phyloP scores from a whole-genome alignment of 2,113 vertebrate species.

The Camarhynchus parvulus region DNA sequence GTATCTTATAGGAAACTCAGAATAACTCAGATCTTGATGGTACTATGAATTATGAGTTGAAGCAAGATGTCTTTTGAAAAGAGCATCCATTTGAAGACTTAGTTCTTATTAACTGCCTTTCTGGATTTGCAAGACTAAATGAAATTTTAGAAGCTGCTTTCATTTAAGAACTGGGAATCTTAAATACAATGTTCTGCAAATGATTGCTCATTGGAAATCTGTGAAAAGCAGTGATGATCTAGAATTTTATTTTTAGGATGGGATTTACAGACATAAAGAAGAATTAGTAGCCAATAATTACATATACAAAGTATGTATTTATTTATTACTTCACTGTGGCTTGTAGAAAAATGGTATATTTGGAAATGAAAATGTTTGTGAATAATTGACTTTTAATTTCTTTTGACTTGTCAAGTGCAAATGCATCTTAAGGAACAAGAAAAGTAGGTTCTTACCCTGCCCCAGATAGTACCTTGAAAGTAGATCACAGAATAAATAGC shows the following conservation, averaged over 20 bases:
- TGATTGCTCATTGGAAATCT: not conserved
- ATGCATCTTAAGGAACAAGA: not conserved
- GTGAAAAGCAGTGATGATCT: not conserved
- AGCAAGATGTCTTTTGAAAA: not conserved
- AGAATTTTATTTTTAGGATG: not conserved
- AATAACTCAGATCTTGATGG: not conserved
- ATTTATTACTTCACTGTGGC: not conserved
- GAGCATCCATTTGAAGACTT: not conserved
- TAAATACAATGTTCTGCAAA: not conserved
- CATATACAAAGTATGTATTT: not conserved
- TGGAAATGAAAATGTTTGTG: not conserved
- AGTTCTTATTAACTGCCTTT: not conserved
- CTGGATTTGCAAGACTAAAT: not conserved
- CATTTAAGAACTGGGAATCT: not conserved
- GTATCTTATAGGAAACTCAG: not conserved
- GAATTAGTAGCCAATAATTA: not conserved
- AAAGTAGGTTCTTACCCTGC: conserved; percentile 43
- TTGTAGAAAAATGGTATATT: not conserved
- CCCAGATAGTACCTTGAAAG: conserved; percentile 58
- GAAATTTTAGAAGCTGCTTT: not conserved
- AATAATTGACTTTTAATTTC: not conserved
- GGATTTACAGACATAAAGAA: not conserved
- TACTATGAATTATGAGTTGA: not conserved
- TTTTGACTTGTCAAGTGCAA: not conserved
- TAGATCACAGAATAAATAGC: conserved; percentile 57